Conservation (phyloP, 2,797 vertebrate species). For the Melanogrammus aeglefinus region DNA sequence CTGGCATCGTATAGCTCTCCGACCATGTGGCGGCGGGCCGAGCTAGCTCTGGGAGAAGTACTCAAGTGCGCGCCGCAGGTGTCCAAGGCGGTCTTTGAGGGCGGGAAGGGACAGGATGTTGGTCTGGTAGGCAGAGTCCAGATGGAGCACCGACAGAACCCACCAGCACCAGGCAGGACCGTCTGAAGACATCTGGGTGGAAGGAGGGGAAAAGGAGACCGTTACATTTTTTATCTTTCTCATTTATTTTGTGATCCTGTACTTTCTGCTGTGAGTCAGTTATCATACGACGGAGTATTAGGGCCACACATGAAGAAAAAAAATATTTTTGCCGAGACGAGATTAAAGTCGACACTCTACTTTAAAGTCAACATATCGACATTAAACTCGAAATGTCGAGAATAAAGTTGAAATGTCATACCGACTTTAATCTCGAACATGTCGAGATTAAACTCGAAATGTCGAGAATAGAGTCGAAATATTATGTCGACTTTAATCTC, state of each 20-base stretch:
- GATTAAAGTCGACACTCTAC: no score
- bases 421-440: no score
- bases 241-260: neutral
- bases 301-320: no score
- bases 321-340: no score
- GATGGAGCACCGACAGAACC: constrained; percentile 85
- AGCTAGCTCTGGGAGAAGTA: constrained; percentile 80
- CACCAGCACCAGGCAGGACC: constrained; percentile 92
- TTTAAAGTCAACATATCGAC: no score
- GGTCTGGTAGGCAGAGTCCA: constrained; percentile 84
- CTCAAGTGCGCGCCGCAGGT: constrained; percentile 79
- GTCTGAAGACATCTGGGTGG: constrained; percentile 73
- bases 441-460: no score
- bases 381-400: no score
- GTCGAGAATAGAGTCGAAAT: no score
- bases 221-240: neutral
- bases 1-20: neutral
- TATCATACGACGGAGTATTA: no score
- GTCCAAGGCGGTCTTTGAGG: constrained; percentile 79
- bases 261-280: neutral
- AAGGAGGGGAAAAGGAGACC: neutral
- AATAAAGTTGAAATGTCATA: no score
- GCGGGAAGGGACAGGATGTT: constrained; percentile 81
- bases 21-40: no score
- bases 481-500: no score